Evolutionary conservation across 1,140 invertebrate species (phyloP).

Genomic region (Dinoponera quadriceps): DNA sequence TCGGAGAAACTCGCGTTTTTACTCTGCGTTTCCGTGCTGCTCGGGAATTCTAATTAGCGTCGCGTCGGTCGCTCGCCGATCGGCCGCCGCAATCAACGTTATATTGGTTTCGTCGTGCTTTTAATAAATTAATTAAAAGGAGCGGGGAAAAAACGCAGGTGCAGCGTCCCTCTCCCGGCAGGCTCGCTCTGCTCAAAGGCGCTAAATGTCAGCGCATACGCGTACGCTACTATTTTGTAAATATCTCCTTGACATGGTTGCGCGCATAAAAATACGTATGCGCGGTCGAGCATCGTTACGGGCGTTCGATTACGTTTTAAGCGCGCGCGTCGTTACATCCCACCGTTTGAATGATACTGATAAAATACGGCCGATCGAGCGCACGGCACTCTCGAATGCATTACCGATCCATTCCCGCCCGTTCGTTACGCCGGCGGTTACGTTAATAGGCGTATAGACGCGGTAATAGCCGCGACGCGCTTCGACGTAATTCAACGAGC

Average conservation of each 20-base stretch:
- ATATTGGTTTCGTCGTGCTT: not conserved
- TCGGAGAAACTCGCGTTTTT: not conserved
- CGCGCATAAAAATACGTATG: conserved; percentile 44
- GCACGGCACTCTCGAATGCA: conserved; percentile 57
- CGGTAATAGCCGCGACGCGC: not conserved
- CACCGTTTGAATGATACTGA: conserved; percentile 15
- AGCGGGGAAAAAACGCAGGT: not conserved
- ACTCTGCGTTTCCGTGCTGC: not conserved
- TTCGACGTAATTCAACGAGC: conserved; percentile 37
- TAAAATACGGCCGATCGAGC: conserved; percentile 54
- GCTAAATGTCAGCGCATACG: conserved; percentile 35
- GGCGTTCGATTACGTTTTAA: conserved; percentile 65
- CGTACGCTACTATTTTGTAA: conserved; percentile 56
- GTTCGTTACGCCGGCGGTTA: conserved; percentile 15
- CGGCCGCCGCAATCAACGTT: not conserved
- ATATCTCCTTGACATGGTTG: conserved; percentile 69
- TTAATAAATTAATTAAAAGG: conserved; percentile 9
- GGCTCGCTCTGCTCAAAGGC: conserved; percentile 4
- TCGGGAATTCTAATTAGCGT: conserved; percentile 23
- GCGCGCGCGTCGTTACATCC: conserved; percentile 42
- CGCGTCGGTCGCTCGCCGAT: not conserved
- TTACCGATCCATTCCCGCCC: conserved; percentile 44
- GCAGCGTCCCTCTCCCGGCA: not conserved
- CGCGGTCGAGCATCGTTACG: conserved; percentile 32
- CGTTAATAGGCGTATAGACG: conserved; percentile 32